phyloP scores from a whole-genome alignment of 2,888 invertebrate genomes.

The Tridacna crocea region DNA sequence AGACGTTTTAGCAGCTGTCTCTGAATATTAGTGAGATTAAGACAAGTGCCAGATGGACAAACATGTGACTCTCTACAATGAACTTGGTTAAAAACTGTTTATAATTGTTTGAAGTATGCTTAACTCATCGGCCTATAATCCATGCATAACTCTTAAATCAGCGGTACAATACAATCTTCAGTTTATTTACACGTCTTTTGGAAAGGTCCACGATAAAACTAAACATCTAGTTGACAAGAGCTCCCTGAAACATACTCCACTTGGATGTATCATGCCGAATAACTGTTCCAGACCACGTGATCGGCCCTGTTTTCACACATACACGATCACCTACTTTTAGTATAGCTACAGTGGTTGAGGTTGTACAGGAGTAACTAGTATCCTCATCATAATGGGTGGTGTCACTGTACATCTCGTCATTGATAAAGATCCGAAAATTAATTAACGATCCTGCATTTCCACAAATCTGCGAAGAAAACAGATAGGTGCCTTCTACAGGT shows the following conservation, averaged over 20 bases:
- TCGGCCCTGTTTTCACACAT: neutral
- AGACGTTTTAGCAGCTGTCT: too few relatives aligned
- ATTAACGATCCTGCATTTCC: neutral
- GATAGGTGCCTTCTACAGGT: neutral
- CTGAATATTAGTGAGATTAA: too few relatives aligned
- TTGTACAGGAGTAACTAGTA: neutral
- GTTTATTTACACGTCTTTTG: too few relatives aligned
- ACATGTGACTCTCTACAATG: too few relatives aligned
- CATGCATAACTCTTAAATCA: too few relatives aligned
- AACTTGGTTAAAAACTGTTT: too few relatives aligned
- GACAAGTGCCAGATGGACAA: too few relatives aligned
- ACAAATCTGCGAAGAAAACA: constrained; percentile 8
- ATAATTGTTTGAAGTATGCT: too few relatives aligned
- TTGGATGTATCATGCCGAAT: neutral
- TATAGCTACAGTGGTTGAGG: neutral
- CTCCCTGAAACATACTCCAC: constrained; percentile 3
- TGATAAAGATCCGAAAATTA: neutral
- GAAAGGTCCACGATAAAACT: too few relatives aligned
- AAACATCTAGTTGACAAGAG: neutral
- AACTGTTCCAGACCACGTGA: neutral
- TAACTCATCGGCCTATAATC: too few relatives aligned
- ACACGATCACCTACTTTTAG: neutral
- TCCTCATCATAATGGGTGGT: neutral
- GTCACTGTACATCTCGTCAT: neutral
- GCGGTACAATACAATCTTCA: too few relatives aligned